These are phyloP conservation scores for Hypsopygia costalis DNA, from an alignment of 2,888 invertebrate genomes.

Conservation along the genomic window DNA sequence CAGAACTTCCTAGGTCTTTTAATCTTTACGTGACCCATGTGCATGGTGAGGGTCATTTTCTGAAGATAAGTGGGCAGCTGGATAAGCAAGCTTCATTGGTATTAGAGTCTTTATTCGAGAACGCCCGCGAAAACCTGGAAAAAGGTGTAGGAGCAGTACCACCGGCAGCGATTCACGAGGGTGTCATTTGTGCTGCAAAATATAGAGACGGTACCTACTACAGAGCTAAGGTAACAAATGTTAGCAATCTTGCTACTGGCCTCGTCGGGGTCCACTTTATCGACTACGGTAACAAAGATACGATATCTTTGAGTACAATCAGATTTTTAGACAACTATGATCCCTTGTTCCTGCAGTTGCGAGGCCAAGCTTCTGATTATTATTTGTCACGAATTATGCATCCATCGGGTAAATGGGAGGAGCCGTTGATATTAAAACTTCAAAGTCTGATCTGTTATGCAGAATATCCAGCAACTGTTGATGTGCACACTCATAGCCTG, in stretches of 20 bases:
- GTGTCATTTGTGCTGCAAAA: conserved; percentile 83
- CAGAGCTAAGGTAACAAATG: conserved; percentile 80
- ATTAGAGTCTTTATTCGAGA: conserved; percentile 75
- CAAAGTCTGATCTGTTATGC: conserved; percentile 64
- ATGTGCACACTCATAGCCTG: conserved; percentile 53
- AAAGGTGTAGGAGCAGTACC: conserved; percentile 67
- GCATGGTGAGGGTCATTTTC: conserved; percentile 84
- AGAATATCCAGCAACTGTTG: conserved; percentile 56
- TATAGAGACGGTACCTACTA: conserved; percentile 84
- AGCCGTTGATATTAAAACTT: conserved; percentile 56
- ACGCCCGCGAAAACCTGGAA: conserved; percentile 60
- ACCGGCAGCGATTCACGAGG: conserved; percentile 70
- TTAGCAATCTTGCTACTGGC: conserved; percentile 65
- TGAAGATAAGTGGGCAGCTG: conserved; percentile 87
- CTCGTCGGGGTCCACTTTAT: conserved; percentile 84
- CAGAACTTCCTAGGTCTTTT: conserved; percentile 56
- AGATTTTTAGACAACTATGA: conserved; percentile 78
- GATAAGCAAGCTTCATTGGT: conserved; percentile 78
- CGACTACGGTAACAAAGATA: conserved; percentile 84
- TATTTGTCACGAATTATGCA: conserved; percentile 80
- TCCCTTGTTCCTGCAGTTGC: conserved; percentile 68
- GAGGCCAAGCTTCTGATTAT: conserved; percentile 81
- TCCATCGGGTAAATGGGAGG: conserved; percentile 76
- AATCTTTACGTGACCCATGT: conserved; percentile 83
- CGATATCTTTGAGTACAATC: conserved; percentile 80